A percentile compares a stretch with the other conserved stretches of the same genome.
These are phyloP conservation scores for Sceloporus undulatus DNA, from an alignment of 2,113 vertebrate genomes.

Conservation along the genomic window DNA sequence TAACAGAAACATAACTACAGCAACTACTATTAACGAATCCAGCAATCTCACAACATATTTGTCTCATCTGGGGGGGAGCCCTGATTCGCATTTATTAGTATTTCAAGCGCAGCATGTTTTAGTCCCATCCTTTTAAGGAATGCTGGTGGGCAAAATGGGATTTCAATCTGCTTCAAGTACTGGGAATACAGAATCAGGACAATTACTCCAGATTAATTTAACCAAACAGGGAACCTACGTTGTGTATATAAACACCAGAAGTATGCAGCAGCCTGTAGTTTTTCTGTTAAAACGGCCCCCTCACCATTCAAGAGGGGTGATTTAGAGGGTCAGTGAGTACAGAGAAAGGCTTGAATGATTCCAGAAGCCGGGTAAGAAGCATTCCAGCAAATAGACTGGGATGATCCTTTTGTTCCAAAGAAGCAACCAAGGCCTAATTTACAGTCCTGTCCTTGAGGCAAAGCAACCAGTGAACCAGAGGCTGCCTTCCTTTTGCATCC, in stretches of 20 bases:
- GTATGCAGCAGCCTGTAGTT: not conserved
- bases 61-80: no score
- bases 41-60: no score
- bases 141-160: no score
- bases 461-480: slow-evolving; percentile 14
- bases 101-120: no score
- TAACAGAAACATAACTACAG: no score
- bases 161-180: not conserved
- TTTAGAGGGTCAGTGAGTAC: slow-evolving; percentile 17
- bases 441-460: not conserved
- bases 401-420: slow-evolving; percentile 35
- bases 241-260: not conserved
- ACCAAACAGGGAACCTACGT: not conserved
- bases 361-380: not conserved
- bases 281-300: slow-evolving; percentile 21
- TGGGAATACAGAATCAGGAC: not conserved
- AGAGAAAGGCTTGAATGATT: slow-evolving; percentile 1
- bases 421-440: not conserved
- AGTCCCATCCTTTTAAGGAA: no score
- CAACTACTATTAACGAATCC: no score
- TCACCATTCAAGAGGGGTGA: slow-evolving; percentile 19
- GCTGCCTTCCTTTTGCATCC: slow-evolving; percentile 6
- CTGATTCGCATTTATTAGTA: no score
- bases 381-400: not conserved
- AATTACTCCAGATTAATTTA: not conserved